Evolutionary conservation across 2,797 vertebrate genomes (phyloP).

Genomic region (Aldrovandia affinis): DNA sequence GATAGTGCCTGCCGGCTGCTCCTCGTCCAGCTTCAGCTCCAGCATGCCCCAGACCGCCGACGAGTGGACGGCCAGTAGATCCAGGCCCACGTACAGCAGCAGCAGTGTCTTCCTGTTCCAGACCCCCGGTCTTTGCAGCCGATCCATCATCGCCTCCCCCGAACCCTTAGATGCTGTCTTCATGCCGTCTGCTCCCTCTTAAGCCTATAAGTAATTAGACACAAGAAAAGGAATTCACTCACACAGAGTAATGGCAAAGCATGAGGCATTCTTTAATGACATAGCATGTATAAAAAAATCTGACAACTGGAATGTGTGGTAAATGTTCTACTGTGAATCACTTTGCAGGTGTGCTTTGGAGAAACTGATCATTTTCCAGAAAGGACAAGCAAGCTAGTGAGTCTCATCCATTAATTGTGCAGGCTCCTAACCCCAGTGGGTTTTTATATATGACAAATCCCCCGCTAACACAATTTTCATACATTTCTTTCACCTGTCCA

Average conservation of each 20-base stretch:
- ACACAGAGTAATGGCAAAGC: background rate
- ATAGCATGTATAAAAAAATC: slow-evolving; percentile 24
- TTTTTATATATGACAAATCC: slow-evolving; percentile 42
- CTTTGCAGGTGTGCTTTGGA: slow-evolving; percentile 40
- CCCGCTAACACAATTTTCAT: slow-evolving; percentile 47
- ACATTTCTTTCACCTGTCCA: slow-evolving; percentile 51
- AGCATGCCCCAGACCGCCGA: slow-evolving; percentile 71
- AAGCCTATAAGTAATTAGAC: slow-evolving; percentile 62
- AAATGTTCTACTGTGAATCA: slow-evolving; percentile 51
- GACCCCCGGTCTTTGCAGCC: slow-evolving; percentile 43
- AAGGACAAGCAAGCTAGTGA: slow-evolving; percentile 44
- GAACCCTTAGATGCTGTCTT: slow-evolving; percentile 67
- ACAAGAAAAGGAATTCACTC: slow-evolving; percentile 23
- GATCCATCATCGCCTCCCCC: slow-evolving; percentile 54
- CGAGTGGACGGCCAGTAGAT: slow-evolving; percentile 64
- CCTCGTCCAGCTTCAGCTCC: slow-evolving; percentile 93
- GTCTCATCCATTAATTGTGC: slow-evolving; percentile 42
- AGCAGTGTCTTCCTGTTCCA: slow-evolving; percentile 56
- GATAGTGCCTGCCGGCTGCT: slow-evolving; percentile 90
- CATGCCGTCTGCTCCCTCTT: slow-evolving; percentile 69
- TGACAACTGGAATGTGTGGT: slow-evolving; percentile 59
- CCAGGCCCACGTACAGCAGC: slow-evolving; percentile 53
- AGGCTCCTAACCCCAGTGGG: slow-evolving; percentile 49
- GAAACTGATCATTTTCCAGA: slow-evolving; percentile 17
- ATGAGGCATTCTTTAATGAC: background rate